Evolutionary conservation across 2,113 vertebrate species (phyloP).

Genomic region (Peromyscus leucopus): DNA sequence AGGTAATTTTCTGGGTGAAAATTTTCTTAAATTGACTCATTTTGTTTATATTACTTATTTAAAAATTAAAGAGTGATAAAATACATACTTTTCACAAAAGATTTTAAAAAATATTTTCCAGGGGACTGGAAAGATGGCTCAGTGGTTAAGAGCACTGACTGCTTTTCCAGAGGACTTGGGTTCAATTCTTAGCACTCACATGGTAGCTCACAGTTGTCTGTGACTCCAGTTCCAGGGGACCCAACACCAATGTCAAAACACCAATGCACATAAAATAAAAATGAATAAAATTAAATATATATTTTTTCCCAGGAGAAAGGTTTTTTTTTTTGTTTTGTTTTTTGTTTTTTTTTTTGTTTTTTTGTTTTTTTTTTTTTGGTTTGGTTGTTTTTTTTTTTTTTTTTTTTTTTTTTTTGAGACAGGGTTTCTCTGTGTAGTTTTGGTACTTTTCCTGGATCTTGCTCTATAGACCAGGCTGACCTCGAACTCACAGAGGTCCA

Average conservation of each 20-base stretch:
- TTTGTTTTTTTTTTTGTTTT: too few species aligned
- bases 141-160: neutral
- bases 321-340: too few species aligned
- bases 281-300: neutral
- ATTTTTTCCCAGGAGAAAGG: slow-evolving; percentile 6
- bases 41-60: slow-evolving; percentile 23
- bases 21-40: slow-evolving; percentile 43
- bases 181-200: neutral
- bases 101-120: slow-evolving; percentile 9
- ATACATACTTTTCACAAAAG: slow-evolving; percentile 40
- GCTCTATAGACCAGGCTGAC: too few species aligned
- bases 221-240: neutral
- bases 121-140: neutral
- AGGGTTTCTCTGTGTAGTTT: too few species aligned
- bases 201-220: neutral
- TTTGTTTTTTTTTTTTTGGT: too few species aligned
- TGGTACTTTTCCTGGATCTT: too few species aligned
- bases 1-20: neutral
- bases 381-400: too few species aligned
- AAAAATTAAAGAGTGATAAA: neutral
- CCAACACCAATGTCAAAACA: neutral
- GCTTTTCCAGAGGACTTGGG: neutral
- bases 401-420: too few species aligned
- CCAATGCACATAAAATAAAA: neutral
- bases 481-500: too few species aligned